phyloP scores from a whole-genome alignment of 1,140 invertebrate genomes.

The Drosophila quadrilineata region DNA sequence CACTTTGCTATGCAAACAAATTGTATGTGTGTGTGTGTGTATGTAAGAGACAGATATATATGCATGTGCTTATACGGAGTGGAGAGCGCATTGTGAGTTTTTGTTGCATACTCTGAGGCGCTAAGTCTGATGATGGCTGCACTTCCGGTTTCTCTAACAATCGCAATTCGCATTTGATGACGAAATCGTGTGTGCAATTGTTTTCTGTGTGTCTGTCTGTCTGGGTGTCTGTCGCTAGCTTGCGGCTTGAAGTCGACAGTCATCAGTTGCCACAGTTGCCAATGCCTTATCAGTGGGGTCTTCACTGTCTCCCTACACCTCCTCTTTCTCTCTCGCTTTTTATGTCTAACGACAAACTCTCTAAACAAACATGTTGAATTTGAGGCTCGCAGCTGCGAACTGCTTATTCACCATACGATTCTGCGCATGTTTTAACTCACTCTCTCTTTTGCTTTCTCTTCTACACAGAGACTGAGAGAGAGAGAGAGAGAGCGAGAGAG shows the following conservation, averaged over 20 bases:
- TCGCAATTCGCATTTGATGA: conserved; percentile 43
- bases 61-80: too few species aligned
- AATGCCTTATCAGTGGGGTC: conserved; percentile 50
- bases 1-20: conserved; percentile 69
- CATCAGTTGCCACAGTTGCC: too few species aligned
- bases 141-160: conserved; percentile 17
- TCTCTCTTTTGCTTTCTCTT: neutral
- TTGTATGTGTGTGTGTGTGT: too few species aligned
- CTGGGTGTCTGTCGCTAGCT: too few species aligned
- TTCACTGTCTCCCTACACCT: neutral
- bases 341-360: neutral
- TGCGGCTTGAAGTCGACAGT: conserved; percentile 25
- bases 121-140: neutral
- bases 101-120: conserved; percentile 55
- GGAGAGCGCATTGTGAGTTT: conserved; percentile 23
- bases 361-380: conserved; percentile 67
- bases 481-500: neutral
- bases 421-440: conserved; percentile 50
- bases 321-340: neutral
- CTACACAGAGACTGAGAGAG: conserved; percentile 1
- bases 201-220: too few species aligned
- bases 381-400: neutral
- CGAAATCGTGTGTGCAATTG: conserved; percentile 58
- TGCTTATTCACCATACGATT: conserved; percentile 43
- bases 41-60: too few species aligned